Evolutionary conservation across 2,797 vertebrate genomes (phyloP).

Genomic region (Pelobates cultripes): DNA sequence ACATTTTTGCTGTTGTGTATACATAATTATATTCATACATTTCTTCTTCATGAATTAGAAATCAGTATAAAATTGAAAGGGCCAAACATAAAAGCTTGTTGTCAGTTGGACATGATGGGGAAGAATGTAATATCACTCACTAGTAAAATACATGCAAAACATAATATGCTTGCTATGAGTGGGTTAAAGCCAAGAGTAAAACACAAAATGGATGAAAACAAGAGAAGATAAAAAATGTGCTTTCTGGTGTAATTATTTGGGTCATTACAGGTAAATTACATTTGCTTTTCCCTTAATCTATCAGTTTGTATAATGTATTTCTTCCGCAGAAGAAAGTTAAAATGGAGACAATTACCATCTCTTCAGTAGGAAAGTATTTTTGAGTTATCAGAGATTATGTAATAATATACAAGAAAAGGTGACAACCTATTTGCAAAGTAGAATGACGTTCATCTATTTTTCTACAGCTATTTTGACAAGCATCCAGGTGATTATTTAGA

Average conservation of each 20-base stretch:
- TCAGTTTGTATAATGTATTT: neutral
- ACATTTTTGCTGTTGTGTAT: constrained; percentile 67
- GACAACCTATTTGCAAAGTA: no score
- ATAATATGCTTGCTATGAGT: neutral
- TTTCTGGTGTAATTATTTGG: neutral
- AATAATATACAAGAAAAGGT: no score
- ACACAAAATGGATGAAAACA: neutral
- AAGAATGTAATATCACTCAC: neutral
- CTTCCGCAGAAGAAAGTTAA: no score
- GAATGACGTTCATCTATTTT: no score
- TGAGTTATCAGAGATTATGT: no score
- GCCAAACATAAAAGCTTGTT: neutral
- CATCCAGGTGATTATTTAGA: no score
- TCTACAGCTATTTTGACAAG: no score
- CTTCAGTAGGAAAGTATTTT: no score
- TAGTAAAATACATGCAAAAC: neutral
- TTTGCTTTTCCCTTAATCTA: neutral
- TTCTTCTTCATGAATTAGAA: constrained; percentile 53
- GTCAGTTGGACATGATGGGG: neutral
- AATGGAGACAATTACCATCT: no score
- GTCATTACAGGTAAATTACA: constrained; percentile 1
- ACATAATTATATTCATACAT: constrained; percentile 64
- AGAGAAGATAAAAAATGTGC: neutral
- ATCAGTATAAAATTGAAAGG: neutral
- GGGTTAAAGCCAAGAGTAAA: neutral